phyloP scores from a whole-genome alignment of 2,113 vertebrate genomes.

The Rhea pennata region DNA sequence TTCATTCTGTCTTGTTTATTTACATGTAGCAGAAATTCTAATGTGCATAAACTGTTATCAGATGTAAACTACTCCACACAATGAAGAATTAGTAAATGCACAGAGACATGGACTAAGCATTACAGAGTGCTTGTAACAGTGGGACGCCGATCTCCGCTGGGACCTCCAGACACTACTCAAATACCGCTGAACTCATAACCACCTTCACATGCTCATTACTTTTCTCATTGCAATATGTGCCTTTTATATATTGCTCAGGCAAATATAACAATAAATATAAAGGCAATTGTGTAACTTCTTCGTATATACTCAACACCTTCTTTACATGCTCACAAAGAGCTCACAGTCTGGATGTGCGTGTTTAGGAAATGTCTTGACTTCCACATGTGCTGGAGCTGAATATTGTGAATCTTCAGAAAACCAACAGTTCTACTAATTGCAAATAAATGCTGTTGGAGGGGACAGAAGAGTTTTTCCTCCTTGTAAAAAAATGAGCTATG shows the following conservation, averaged over 20 bases:
- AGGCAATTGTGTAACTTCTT: neutral
- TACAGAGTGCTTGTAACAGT: neutral
- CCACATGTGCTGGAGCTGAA: neutral
- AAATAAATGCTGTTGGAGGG: neutral
- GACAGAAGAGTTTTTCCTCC: neutral
- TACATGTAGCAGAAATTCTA: neutral
- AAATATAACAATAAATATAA: neutral
- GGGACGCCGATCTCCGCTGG: neutral
- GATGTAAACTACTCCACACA: accelerated
- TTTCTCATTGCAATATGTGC: neutral
- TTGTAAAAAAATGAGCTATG: neutral
- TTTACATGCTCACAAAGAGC: neutral
- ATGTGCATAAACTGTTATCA: neutral
- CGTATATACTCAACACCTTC: neutral
- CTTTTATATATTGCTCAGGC: neutral
- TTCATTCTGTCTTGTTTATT: neutral
- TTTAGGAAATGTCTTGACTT: neutral
- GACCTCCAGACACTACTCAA: neutral
- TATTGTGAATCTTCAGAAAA: neutral
- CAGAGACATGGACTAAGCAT: neutral
- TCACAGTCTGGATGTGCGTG: neutral
- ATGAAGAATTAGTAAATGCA: neutral
- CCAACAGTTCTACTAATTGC: neutral
- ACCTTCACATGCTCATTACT: neutral
- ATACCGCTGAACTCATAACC: neutral